phyloP scores from a whole-genome alignment of 2,113 vertebrate species.

The Saguinus midas region DNA sequence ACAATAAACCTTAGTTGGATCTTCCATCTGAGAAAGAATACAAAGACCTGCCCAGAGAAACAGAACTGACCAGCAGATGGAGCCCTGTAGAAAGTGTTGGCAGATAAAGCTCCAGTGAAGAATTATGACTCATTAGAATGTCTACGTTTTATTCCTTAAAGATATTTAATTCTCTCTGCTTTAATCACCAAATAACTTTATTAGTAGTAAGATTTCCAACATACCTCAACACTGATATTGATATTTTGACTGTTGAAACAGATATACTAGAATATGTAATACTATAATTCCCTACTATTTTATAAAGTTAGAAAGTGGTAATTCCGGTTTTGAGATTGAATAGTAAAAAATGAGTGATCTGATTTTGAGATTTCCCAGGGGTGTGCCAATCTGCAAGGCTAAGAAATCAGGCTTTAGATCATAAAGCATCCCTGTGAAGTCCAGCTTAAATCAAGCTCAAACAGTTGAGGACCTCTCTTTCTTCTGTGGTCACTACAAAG shows the following conservation, averaged over 20 bases:
- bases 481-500: not conserved
- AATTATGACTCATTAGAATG: not conserved
- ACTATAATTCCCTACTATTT: not conserved
- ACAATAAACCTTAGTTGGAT: not conserved
- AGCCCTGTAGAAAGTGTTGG: not conserved
- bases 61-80: slow-evolving; percentile 9
- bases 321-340: not conserved
- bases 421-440: not conserved
- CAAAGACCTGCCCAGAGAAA: not conserved
- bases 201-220: not conserved
- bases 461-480: not conserved
- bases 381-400: not conserved
- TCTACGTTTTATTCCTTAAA: not conserved
- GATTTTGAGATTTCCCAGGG: not conserved
- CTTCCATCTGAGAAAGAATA: not conserved
- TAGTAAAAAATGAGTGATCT: not conserved
- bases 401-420: not conserved
- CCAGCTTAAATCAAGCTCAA: not conserved
- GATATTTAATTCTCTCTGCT: not conserved
- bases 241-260: not conserved
- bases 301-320: not conserved
- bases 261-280: not conserved
- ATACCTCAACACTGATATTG: not conserved
- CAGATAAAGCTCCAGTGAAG: not conserved
- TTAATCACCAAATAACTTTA: not conserved